Evolutionary conservation across 1,140 invertebrate species (phyloP).

Genomic region (Contarinia nasturtii): DNA sequence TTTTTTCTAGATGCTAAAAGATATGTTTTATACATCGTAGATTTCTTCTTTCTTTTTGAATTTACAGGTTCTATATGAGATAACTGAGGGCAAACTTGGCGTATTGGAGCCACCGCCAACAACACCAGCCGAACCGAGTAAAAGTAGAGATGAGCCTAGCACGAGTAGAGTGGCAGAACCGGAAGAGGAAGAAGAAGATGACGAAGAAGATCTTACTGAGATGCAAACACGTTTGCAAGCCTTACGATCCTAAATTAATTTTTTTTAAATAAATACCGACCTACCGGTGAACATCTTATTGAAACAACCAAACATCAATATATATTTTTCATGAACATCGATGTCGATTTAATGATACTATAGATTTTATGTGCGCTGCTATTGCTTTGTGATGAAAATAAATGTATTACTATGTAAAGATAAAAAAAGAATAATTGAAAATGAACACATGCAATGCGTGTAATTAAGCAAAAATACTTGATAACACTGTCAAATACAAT

Average conservation of each 20-base stretch:
- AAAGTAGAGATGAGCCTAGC: slow-evolving; percentile 14
- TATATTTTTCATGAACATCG: too few relatives aligned
- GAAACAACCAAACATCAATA: too few relatives aligned
- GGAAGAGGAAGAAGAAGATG: slow-evolving; percentile 25
- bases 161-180: slow-evolving; percentile 6
- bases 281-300: too few relatives aligned
- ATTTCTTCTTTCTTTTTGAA: not conserved
- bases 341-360: too few relatives aligned
- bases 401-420: too few relatives aligned
- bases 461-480: too few relatives aligned
- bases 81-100: slow-evolving; percentile 83
- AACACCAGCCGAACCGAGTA: slow-evolving; percentile 33
- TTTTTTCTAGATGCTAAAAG: not conserved
- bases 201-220: slow-evolving; percentile 60
- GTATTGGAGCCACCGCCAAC: slow-evolving; percentile 64
- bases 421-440: too few relatives aligned
- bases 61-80: slow-evolving; percentile 73
- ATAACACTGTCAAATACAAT: too few relatives aligned
- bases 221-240: slow-evolving; percentile 66
- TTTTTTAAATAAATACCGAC: not conserved
- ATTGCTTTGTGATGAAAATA: too few relatives aligned
- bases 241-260: slow-evolving; percentile 44
- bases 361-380: too few relatives aligned
- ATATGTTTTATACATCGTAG: not conserved
- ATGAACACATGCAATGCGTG: too few relatives aligned